Base-by-base conservation (phyloP, 2,888 invertebrate species). In the Elegia similella region DNA sequence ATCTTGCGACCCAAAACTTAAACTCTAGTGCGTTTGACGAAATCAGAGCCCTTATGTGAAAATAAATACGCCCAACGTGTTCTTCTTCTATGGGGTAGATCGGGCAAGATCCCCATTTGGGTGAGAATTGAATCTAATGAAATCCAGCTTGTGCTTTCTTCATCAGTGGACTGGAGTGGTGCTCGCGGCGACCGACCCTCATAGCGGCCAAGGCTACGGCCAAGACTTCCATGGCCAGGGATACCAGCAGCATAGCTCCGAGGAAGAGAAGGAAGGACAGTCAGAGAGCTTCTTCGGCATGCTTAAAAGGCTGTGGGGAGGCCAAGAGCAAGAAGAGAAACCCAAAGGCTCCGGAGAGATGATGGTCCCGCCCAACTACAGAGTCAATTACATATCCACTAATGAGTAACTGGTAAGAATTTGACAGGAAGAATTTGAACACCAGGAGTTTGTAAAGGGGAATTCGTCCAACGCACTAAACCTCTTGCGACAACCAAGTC, bases 121-220 rank as follows among this genome's bases (percentile, higher is more conserved):
- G 76, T 77, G 76, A 60, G 52, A 66, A 75, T 75, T 71, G 84
- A 82, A 76, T 83, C 86, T 86, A 86, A 86, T 88, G 86, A 88
- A 87, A 84, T 76, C 86, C 84, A 89, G 89, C 83, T 81, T 89
- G 84, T 88, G 76, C 86, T 88, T 90, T 89, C 72, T 88, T 84
- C 86, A 87, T 86, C 88, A 89, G 90, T 77, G 81, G 83, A 78
- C 63, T 62, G 80, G 78, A 67, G 71, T 78, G 64, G 69, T 82
- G 75, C 66, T 76, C 59, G 67, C 67, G 57, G 58, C 62, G 34
- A 55, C 59, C 16, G 65, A 58, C 59, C 60, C 44, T 17, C 50
- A 62, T 55, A 66, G 65, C 59, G 60, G 58, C 50, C 60, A 60
- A 7, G 55, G 55, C 50, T 59, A 60, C 6, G 55, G 55, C 50